Evolutionary conservation across 2,888 invertebrate genomes (phyloP).

Genomic region (Diploptera punctata): DNA sequence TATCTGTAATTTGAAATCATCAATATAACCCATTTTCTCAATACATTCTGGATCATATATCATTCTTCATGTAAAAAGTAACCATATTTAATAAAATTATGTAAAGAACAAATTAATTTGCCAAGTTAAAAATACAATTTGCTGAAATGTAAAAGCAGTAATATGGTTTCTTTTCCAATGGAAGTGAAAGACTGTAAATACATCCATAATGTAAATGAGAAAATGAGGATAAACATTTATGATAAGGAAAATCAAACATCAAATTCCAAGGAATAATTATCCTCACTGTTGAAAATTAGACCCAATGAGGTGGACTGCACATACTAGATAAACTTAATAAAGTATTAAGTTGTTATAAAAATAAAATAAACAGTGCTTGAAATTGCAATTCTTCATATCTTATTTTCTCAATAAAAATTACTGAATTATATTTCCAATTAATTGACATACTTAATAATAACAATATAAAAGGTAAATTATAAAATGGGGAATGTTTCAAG

Average conservation of each 20-base stretch:
- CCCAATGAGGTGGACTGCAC: background rate
- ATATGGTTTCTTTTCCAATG: too few relatives aligned
- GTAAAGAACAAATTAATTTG: too few relatives aligned
- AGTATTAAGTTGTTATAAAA: too few relatives aligned
- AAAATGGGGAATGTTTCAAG: background rate
- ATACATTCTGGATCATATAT: background rate
- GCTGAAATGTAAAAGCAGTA: too few relatives aligned
- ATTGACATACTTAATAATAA: too few relatives aligned
- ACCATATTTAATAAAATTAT: too few relatives aligned
- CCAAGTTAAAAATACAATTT: too few relatives aligned
- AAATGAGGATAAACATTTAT: constrained; percentile 3
- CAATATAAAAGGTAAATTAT: too few relatives aligned
- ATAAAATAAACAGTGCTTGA: too few relatives aligned
- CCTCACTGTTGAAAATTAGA: background rate
- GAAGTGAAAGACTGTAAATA: too few relatives aligned
- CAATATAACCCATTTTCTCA: background rate
- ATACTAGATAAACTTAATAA: background rate
- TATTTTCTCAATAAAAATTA: background rate
- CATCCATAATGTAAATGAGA: background rate
- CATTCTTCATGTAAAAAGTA: too few relatives aligned
- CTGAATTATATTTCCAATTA: too few relatives aligned
- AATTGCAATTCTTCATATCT: background rate
- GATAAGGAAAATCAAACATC: background rate
- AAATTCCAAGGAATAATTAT: constrained; percentile 10
- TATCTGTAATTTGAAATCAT: background rate